Percentiles rank a stretch among this genome's conserved stretches.
These are phyloP conservation scores for Erannis defoliaria DNA, from an alignment of 2,888 invertebrate genomes.

Conservation along the genomic window DNA sequence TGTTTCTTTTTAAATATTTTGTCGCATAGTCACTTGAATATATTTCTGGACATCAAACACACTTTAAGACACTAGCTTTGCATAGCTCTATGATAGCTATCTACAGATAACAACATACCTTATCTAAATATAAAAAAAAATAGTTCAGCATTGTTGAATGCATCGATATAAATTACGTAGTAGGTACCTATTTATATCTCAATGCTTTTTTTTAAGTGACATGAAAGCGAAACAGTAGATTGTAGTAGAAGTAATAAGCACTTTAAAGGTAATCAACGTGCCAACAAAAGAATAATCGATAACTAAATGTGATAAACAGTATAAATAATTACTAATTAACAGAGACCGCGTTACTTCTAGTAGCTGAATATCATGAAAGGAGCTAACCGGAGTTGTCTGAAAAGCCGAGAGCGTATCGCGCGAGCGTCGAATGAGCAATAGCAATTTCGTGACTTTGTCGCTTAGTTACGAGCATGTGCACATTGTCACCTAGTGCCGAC, in stretches of 20 bases:
- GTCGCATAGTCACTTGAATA: too few relatives aligned
- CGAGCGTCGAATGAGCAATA: slow-evolving; percentile 3
- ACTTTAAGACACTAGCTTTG: neutral
- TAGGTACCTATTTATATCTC: too few relatives aligned
- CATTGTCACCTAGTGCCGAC: slow-evolving; percentile 31
- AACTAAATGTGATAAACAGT: neutral
- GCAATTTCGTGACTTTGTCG: slow-evolving; percentile 28
- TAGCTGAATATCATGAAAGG: neutral
- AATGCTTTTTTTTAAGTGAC: too few relatives aligned
- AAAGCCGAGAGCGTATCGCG: slow-evolving; percentile 5
- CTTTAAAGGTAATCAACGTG: neutral
- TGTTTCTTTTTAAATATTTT: too few relatives aligned
- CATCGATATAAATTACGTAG: too few relatives aligned
- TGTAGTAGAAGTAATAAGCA: too few relatives aligned
- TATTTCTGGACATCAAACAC: too few relatives aligned
- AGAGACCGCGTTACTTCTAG: neutral
- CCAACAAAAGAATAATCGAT: neutral
- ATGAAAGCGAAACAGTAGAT: too few relatives aligned
- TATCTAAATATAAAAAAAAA: too few relatives aligned
- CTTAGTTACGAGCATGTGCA: slow-evolving; percentile 28
- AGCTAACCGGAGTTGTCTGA: slow-evolving; percentile 5
- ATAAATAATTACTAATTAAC: neutral
- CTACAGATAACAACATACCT: too few relatives aligned
- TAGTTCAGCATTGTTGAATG: too few relatives aligned
- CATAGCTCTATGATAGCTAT: too few relatives aligned